Conservation (phyloP, 2,797 vertebrate species). For the Anabas testudineus region DNA sequence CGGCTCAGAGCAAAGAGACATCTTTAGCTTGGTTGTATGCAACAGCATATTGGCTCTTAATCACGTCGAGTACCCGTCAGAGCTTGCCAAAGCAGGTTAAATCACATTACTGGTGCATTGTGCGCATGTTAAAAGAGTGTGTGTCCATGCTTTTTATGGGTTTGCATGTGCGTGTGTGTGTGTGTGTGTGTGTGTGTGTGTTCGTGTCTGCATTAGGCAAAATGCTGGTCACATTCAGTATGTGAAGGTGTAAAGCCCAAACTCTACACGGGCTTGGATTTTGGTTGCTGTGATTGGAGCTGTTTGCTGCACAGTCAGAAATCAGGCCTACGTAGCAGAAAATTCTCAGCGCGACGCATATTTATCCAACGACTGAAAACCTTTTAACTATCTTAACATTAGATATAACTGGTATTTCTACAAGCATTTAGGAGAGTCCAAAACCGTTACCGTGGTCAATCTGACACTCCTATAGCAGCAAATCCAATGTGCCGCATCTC, state of each 20-base stretch:
- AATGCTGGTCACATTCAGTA: slow-evolving; percentile 34
- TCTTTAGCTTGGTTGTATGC: slow-evolving; percentile 80
- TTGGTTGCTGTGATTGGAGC: slow-evolving; percentile 48
- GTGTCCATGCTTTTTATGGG: slow-evolving; percentile 28
- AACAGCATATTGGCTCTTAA: slow-evolving; percentile 79
- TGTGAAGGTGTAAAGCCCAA: slow-evolving; percentile 59
- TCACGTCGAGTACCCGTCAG: slow-evolving; percentile 82
- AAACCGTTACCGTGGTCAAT: neutral
- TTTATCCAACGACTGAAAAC: neutral
- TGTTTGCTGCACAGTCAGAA: slow-evolving; percentile 10
- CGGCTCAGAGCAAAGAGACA: slow-evolving; percentile 74
- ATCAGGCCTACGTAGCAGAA: slow-evolving; percentile 1
- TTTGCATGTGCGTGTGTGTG: slow-evolving; percentile 46
- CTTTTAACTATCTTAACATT: neutral
- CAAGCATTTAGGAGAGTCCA: neutral
- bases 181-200: slow-evolving; percentile 52
- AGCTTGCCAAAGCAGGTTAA: slow-evolving; percentile 84
- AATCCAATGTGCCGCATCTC: too few relatives aligned
- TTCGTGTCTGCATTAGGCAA: slow-evolving; percentile 55
- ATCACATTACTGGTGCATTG: slow-evolving; percentile 84
- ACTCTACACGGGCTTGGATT: slow-evolving; percentile 46
- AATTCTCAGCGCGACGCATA: neutral
- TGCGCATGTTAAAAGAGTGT: slow-evolving; percentile 50
- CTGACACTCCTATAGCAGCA: neutral
- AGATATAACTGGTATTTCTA: neutral